Evolutionary conservation across 1,140 invertebrate species (phyloP), one percentile per base, ranked within the genome.

Genomic region (Acromyrmex echinatior): DNA sequence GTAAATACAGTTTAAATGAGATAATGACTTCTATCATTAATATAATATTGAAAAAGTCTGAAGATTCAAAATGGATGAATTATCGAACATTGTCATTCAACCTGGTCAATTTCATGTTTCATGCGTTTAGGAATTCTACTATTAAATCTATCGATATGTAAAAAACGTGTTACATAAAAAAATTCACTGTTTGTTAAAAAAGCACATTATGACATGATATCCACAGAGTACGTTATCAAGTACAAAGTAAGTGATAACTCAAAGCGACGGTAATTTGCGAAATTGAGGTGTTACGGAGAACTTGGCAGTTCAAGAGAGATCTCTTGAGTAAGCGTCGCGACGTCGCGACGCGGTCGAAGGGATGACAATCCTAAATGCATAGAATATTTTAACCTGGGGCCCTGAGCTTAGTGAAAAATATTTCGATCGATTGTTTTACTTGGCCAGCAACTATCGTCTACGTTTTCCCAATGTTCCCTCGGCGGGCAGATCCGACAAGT

Each of bases 341-440:
- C 66, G 25, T 49, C 49, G 51, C 39, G 31, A 81, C 51, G 45
- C 60, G 21, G 60, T 35, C 45, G 35, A 73, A 56, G 12, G 66
- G 35, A 56, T 71, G 78, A 81, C 79, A 58, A 73, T 58, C 31
- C 51, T 58, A 73, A 81, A 81, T 81, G 66, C 79, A 71, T 81
- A 81, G 79, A 81, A 81, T 81, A 81, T 81, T 73, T 81, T 58
- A 71, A 58, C 79, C 12, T 31, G 3, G 21, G 12, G 3, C 39
- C 12, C 18, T 51, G 49, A 39, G 10, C n/a, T 28, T 35, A 28
- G 12, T 0, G n/a, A 39, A 49, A 79, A 78, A 79, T 66, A 79
- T 79, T 7, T 79, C 60, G 3, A 16, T 14, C 16, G 35, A 78
- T 63, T 65, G 16, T 66, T 68, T 51, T 3, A n/a, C 3, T n/a